Evolutionary conservation across 2,797 vertebrate species (phyloP).

Genomic region (Pangasius macronema): DNA sequence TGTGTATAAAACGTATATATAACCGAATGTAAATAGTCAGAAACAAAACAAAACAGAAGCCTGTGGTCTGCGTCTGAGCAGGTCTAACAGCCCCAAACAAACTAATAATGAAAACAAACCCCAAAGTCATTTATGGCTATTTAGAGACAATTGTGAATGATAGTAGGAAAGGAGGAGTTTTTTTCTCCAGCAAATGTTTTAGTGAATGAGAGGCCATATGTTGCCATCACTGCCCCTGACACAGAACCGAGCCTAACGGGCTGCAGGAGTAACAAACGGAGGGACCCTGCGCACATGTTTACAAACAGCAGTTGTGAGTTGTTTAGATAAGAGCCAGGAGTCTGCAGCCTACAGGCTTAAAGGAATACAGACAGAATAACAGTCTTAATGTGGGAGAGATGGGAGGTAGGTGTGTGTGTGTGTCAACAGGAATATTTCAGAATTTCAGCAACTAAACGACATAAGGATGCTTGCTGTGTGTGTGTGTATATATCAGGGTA

Average conservation of each 20-base stretch:
- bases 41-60: not conserved
- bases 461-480: not conserved
- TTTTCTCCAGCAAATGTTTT: conserved; percentile 31
- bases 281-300: conserved; percentile 17
- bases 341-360: not conserved
- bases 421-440: not conserved
- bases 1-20: not conserved
- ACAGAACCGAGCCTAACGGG: not conserved
- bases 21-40: not conserved
- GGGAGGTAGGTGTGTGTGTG: not conserved
- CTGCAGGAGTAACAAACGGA: conserved; percentile 3
- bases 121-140: conserved; percentile 27
- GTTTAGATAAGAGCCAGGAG: not conserved
- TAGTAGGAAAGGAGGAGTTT: conserved; percentile 15
- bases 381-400: not conserved
- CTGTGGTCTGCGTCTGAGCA: too few species aligned
- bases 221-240: conserved; percentile 13
- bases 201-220: conserved; percentile 38
- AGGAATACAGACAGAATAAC: too few species aligned
- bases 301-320: not conserved
- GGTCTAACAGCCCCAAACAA: not conserved
- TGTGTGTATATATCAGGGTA: too few species aligned
- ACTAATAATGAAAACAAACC: not conserved
- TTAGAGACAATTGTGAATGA: conserved; percentile 1
- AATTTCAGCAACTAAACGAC: not conserved